Evolutionary conservation across 2,113 vertebrate species (phyloP).

Genomic region (Oostethus manadensis): DNA sequence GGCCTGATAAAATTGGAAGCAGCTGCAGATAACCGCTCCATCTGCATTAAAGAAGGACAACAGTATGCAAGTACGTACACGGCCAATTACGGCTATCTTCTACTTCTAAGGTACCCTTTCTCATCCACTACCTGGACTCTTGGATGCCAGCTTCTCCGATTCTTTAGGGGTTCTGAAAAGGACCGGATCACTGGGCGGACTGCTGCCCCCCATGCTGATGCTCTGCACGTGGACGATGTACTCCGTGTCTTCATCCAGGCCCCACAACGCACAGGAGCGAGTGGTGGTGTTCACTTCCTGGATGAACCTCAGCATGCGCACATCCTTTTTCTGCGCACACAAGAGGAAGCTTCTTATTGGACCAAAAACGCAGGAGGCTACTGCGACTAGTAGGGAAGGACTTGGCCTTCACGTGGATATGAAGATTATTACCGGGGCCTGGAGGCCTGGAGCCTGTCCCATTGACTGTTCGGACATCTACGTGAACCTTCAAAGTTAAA

Average conservation of each 20-base stretch:
- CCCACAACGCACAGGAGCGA: slow-evolving; percentile 91
- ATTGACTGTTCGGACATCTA: too few species aligned
- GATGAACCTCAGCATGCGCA: slow-evolving; percentile 92
- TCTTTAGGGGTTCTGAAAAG: slow-evolving; percentile 89
- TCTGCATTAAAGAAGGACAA: slow-evolving; percentile 33
- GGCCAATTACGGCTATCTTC: slow-evolving; percentile 3
- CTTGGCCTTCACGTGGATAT: too few species aligned
- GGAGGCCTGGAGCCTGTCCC: too few species aligned
- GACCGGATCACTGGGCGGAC: slow-evolving; percentile 87
- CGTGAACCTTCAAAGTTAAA: too few species aligned
- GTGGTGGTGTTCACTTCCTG: slow-evolving; percentile 98
- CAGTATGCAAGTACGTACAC: slow-evolving; percentile 6
- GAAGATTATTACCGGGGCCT: too few species aligned
- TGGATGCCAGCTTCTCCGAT: slow-evolving; percentile 89
- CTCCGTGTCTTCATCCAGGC: slow-evolving; percentile 93
- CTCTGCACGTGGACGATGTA: slow-evolving; percentile 93
- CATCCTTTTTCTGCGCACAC: slow-evolving; percentile 85
- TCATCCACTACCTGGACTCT: slow-evolving; percentile 81
- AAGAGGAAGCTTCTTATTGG: not conserved
- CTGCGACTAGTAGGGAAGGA: too few species aligned
- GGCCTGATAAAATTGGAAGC: slow-evolving; percentile 54
- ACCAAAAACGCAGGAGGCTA: too few species aligned
- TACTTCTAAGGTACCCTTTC: not conserved
- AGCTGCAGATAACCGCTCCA: slow-evolving; percentile 44
- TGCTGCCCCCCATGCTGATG: slow-evolving; percentile 91